Conservation (phyloP, 2,797 vertebrate species). For the Clangula hyemalis region DNA sequence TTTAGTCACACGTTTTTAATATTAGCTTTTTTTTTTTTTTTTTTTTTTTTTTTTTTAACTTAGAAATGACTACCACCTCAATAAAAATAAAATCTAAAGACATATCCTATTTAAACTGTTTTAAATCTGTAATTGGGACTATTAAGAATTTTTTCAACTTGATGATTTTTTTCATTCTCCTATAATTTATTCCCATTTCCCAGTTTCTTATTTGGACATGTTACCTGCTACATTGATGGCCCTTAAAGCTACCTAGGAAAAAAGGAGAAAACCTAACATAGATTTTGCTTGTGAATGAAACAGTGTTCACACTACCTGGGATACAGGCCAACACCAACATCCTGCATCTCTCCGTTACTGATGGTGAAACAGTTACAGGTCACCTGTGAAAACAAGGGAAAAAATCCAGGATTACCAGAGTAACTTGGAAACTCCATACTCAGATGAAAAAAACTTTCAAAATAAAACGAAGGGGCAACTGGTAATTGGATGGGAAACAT, state of each 20-base stretch:
- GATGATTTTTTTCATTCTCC: not conserved
- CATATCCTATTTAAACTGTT: not conserved
- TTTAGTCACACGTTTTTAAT: not conserved
- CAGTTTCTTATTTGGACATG: not conserved
- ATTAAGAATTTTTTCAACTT: conserved; percentile 21
- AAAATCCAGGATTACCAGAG: conserved; percentile 63
- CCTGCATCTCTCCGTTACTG: conserved; percentile 93
- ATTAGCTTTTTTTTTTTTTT: conserved; percentile 19
- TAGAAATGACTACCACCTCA: not conserved
- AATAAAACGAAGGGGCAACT: conserved; percentile 44
- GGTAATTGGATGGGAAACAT: conserved; percentile 45
- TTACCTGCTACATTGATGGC: conserved; percentile 8
- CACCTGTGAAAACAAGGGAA: conserved; percentile 84
- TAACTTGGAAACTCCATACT: conserved; percentile 32
- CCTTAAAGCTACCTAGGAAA: not conserved
- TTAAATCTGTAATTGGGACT: not conserved
- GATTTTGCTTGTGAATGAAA: conserved; percentile 64
- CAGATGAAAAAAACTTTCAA: conserved; percentile 32
- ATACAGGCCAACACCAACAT: conserved; percentile 94
- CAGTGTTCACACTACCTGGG: conserved; percentile 86
- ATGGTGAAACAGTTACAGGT: conserved; percentile 97
- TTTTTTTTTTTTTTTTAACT: conserved; percentile 14
- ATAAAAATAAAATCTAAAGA: conserved; percentile 20
- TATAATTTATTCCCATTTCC: conserved; percentile 52
- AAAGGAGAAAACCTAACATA: not conserved